These are phyloP conservation scores for Achatina immaculata DNA, from an alignment of 1,140 invertebrate species.

Conservation along the genomic window DNA sequence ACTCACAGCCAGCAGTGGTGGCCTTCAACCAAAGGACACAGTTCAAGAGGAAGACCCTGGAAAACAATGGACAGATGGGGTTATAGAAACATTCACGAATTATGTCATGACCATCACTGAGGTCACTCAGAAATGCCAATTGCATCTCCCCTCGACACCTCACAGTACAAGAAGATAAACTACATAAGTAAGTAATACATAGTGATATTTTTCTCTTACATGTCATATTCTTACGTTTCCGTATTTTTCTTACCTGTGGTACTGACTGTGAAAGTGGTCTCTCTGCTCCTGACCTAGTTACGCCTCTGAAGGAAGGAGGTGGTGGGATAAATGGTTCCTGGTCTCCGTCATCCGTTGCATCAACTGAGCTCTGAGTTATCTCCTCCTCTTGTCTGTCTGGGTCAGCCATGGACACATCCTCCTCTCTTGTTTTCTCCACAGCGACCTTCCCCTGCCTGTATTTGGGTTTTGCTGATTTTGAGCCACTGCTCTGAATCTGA, in stretches of 20 bases:
- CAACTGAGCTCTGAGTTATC: constrained; percentile 38
- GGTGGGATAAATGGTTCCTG: constrained; percentile 56
- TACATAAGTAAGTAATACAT: too few relatives aligned
- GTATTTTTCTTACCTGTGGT: constrained; percentile 54
- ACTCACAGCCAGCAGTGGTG: too few relatives aligned
- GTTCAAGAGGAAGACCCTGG: too few relatives aligned
- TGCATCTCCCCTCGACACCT: too few relatives aligned
- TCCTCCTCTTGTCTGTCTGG: constrained; percentile 42
- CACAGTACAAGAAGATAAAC: too few relatives aligned
- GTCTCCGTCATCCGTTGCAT: constrained; percentile 57
- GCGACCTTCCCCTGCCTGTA: constrained; percentile 34
- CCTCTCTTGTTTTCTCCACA: constrained; percentile 29
- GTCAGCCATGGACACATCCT: background rate
- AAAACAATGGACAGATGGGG: too few relatives aligned
- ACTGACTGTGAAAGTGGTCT: constrained; percentile 58
- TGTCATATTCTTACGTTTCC: too few relatives aligned
- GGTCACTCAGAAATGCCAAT: too few relatives aligned
- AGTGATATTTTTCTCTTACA: too few relatives aligned
- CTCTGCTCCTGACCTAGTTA: constrained; percentile 46
- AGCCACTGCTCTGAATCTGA: constrained; percentile 50
- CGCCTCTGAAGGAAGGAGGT: constrained; percentile 60
- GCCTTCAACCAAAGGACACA: too few relatives aligned
- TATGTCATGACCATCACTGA: too few relatives aligned
- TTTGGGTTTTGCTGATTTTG: constrained; percentile 48
- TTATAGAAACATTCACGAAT: too few relatives aligned